Conservation (phyloP, 2,797 vertebrate genomes). For the Macroramphosus scolopax region DNA sequence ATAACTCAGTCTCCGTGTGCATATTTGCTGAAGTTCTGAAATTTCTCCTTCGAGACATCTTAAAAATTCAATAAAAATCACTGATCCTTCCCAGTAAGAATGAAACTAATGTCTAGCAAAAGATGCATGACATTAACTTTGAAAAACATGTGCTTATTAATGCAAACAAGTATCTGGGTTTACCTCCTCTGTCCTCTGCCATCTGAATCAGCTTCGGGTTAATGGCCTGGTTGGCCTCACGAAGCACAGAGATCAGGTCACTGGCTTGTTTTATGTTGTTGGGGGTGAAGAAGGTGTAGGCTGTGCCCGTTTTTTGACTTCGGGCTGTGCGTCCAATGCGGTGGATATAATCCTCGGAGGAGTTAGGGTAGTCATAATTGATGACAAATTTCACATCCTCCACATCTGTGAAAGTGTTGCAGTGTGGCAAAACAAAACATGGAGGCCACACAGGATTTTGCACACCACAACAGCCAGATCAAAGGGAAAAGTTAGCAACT, state of each 20-base stretch:
- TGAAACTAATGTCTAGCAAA: too few species aligned
- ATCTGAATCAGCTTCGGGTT: slow-evolving; percentile 97
- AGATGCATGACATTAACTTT: slow-evolving; percentile 4
- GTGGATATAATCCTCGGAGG: slow-evolving; percentile 99
- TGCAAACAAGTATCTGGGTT: slow-evolving; percentile 14
- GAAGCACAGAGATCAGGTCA: slow-evolving; percentile 97
- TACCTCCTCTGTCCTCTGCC: slow-evolving; percentile 97
- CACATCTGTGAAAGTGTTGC: slow-evolving; percentile 99
- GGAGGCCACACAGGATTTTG: slow-evolving; percentile 88
- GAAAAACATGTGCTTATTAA: background rate
- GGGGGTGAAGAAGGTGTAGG: slow-evolving; percentile 99
- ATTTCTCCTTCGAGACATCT: too few species aligned
- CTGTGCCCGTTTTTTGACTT: slow-evolving; percentile 99
- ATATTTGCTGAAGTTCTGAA: too few species aligned
- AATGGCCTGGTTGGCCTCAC: slow-evolving; percentile 97
- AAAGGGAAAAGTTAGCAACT: slow-evolving; percentile 91
- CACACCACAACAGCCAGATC: slow-evolving; percentile 99
- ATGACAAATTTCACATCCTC: slow-evolving; percentile 99
- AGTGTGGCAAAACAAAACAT: slow-evolving; percentile 94
- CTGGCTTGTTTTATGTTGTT: slow-evolving; percentile 98
- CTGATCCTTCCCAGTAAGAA: too few species aligned
- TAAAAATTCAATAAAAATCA: too few species aligned
- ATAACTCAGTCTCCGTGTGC: too few species aligned
- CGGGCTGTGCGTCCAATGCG: slow-evolving; percentile 98
- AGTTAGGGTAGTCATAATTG: slow-evolving; percentile 99